Percentiles rank a stretch among this genome's conserved stretches.
These are phyloP conservation scores for Chionis minor DNA, from an alignment of 2,113 vertebrate species.

Conservation along the genomic window DNA sequence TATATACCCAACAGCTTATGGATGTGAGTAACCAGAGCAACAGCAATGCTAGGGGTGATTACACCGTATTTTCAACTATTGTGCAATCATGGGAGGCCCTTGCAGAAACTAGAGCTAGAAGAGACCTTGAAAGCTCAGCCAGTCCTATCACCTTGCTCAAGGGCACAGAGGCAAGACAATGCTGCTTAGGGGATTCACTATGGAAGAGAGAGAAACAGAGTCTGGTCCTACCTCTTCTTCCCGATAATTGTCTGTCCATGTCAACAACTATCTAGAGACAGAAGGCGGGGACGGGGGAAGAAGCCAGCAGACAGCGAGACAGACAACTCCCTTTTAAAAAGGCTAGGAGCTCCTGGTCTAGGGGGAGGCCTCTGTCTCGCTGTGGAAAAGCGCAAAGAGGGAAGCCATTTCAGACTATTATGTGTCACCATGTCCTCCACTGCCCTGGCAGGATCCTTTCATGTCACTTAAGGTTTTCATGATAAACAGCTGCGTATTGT, in stretches of 20 bases:
- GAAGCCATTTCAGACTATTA: background rate
- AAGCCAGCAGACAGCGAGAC: background rate
- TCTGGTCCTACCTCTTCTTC: background rate
- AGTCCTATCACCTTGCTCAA: background rate
- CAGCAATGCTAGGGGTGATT: too few species aligned
- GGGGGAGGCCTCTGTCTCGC: background rate
- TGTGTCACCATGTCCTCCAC: background rate
- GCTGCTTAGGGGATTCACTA: rapidly evolving
- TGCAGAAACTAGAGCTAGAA: background rate
- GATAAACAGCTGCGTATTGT: background rate
- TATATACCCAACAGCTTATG: background rate
- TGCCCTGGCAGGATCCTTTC: background rate
- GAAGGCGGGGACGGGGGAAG: rapidly evolving
- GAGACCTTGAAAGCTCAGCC: background rate
- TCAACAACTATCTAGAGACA: background rate
- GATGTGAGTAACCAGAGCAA: background rate
- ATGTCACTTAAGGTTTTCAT: background rate
- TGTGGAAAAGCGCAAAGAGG: background rate
- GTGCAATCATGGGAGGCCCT: background rate
- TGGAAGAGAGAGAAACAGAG: background rate
- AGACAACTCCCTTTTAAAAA: background rate
- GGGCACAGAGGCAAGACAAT: background rate
- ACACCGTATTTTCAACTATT: rapidly evolving
- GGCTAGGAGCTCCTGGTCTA: background rate
- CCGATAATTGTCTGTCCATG: background rate